Evolutionary conservation across 1,140 invertebrate genomes (phyloP).

Genomic region (Drosophila pandora): DNA sequence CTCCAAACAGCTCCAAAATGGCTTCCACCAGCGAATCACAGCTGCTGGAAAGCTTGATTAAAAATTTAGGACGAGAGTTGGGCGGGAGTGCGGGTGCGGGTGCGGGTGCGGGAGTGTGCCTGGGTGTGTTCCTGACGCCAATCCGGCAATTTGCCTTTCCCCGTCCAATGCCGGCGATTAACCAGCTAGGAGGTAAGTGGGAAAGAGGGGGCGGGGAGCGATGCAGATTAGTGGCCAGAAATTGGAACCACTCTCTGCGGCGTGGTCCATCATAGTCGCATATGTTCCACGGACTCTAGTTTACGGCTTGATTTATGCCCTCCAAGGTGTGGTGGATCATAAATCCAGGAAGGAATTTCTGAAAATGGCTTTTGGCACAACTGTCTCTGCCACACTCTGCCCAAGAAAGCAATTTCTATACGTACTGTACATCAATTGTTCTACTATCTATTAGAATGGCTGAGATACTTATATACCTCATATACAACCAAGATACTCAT

Average conservation of each 20-base stretch:
- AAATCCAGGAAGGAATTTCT: slow-evolving; percentile 42
- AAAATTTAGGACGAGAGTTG: slow-evolving; percentile 66
- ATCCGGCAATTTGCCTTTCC: slow-evolving; percentile 52
- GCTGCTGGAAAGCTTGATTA: slow-evolving; percentile 75
- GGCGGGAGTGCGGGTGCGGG: not conserved
- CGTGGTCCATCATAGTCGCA: slow-evolving; percentile 33
- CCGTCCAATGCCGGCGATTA: slow-evolving; percentile 9
- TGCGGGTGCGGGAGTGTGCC: slow-evolving; percentile 26
- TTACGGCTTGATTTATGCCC: slow-evolving; percentile 43
- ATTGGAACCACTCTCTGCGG: slow-evolving; percentile 12
- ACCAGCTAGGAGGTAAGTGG: slow-evolving; percentile 1
- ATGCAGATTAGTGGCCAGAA: slow-evolving; percentile 34
- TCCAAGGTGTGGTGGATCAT: slow-evolving; percentile 39
- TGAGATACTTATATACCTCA: too few relatives aligned
- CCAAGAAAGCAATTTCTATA: too few relatives aligned
- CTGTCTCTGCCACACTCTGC: slow-evolving; percentile 10
- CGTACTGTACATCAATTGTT: too few relatives aligned
- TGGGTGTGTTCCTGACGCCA: slow-evolving; percentile 45
- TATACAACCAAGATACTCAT: too few relatives aligned
- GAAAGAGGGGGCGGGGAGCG: not conserved
- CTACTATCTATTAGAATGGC: too few relatives aligned
- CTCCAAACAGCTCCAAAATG: slow-evolving; percentile 33
- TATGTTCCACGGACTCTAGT: slow-evolving; percentile 31
- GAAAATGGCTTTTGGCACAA: slow-evolving; percentile 38
- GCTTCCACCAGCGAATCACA: slow-evolving; percentile 60